Conservation (phyloP, 2,113 vertebrate species). For the Carollia perspicillata region DNA sequence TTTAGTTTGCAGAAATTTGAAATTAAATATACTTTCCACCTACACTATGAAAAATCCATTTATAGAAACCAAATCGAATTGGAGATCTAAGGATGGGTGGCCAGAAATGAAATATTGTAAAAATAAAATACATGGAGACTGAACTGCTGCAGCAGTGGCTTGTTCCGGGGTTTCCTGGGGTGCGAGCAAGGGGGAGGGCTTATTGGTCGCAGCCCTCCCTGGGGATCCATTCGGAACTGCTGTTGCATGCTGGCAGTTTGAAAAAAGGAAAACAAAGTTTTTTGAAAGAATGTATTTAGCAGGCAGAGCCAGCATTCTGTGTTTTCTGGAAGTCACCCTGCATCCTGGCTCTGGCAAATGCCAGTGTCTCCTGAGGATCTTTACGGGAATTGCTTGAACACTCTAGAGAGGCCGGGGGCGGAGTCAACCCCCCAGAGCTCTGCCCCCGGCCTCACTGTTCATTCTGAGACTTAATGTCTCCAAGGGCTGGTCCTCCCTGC, state of each 20-base stretch:
- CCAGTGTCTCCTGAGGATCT: not conserved
- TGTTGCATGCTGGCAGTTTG: slow-evolving; percentile 12
- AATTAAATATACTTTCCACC: slow-evolving; percentile 82
- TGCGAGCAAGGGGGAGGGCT: not conserved
- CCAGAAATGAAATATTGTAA: slow-evolving; percentile 81
- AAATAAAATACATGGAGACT: slow-evolving; percentile 81
- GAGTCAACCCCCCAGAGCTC: not conserved
- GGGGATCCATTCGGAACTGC: not conserved
- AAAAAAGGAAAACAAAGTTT: not conserved
- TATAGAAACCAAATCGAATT: slow-evolving; percentile 82
- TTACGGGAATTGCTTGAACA: not conserved
- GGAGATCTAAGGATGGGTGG: slow-evolving; percentile 78
- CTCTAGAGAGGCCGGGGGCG: not conserved
- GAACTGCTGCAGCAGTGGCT: slow-evolving; percentile 56
- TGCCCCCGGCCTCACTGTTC: not conserved
- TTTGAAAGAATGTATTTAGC: slow-evolving; percentile 31
- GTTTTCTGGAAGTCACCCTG: not conserved
- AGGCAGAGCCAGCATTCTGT: not conserved
- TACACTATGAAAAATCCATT: slow-evolving; percentile 80
- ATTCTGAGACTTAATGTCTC: not conserved
- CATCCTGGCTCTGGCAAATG: not conserved
- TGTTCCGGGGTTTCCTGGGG: not conserved
- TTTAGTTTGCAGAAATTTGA: slow-evolving; percentile 78
- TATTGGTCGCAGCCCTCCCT: slow-evolving; percentile 17
- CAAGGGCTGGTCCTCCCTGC: not conserved